Evolutionary conservation across 2,113 vertebrate genomes (phyloP).

Genomic region (Gymnarchus niloticus): DNA sequence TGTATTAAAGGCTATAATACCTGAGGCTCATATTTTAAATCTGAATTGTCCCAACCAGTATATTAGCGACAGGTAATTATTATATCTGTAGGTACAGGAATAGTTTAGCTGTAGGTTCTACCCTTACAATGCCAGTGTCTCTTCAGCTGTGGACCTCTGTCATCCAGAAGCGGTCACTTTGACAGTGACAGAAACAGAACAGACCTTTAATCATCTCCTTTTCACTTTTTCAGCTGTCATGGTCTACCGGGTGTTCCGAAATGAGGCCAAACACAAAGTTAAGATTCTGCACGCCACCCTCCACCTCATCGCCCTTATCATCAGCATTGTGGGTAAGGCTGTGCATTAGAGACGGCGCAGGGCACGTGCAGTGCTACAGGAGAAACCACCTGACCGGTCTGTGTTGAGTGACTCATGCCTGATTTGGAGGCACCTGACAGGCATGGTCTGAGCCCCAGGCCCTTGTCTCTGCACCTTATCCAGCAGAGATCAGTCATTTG

Average conservation of each 20-base stretch:
- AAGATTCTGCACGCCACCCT: conserved; percentile 77
- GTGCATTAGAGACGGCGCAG: neutral
- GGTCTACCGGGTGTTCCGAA: conserved; percentile 81
- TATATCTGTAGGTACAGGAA: neutral
- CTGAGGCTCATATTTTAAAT: neutral
- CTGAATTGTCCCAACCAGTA: neutral
- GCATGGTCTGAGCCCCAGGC: neutral
- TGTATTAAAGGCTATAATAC: neutral
- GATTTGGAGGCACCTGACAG: neutral
- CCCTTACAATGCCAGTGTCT: neutral
- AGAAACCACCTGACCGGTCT: neutral
- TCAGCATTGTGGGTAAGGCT: conserved; percentile 64
- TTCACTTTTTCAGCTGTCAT: conserved; percentile 68
- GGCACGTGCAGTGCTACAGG: too few relatives aligned
- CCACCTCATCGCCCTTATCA: conserved; percentile 70
- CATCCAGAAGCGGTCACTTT: neutral
- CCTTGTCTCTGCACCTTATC: neutral
- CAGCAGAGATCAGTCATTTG: neutral
- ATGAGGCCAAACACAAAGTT: conserved; percentile 71
- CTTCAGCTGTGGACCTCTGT: neutral
- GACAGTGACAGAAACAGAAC: neutral
- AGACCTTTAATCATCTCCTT: neutral
- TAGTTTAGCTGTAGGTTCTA: neutral
- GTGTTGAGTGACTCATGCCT: neutral
- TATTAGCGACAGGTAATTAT: neutral